Conservation (phyloP, 2,113 vertebrate genomes). For the Labrus mixtus region DNA sequence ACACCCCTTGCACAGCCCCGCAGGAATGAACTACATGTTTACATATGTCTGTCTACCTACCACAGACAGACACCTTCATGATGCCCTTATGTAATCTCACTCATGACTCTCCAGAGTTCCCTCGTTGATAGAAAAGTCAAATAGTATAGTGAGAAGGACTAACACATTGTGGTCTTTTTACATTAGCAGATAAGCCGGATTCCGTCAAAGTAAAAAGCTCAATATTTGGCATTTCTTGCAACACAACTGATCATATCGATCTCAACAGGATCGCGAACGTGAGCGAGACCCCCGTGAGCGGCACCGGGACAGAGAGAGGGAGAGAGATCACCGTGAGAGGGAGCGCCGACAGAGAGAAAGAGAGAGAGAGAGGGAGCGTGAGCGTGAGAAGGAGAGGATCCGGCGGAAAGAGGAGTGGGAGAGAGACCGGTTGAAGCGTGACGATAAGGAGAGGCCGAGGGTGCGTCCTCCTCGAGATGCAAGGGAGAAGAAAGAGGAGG, state of each 20-base stretch:
- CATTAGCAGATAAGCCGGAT: background rate
- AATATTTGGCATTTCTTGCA: background rate
- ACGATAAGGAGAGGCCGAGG: conserved; percentile 92
- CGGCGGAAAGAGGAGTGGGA: conserved; percentile 93
- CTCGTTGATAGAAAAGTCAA: background rate
- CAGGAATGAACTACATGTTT: too few relatives aligned
- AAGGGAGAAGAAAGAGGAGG: conserved; percentile 94
- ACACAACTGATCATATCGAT: background rate
- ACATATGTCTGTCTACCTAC: too few relatives aligned
- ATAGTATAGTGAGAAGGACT: background rate
- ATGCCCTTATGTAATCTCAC: too few relatives aligned
- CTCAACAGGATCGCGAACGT: conserved; percentile 87
- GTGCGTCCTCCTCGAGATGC: conserved; percentile 89
- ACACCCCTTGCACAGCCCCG: too few relatives aligned
- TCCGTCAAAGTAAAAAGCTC: background rate
- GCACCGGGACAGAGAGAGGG: conserved; percentile 86
- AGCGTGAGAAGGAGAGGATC: conserved; percentile 91
- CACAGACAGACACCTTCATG: too few relatives aligned
- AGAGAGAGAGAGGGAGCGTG: conserved; percentile 89
- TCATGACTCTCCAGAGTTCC: too few relatives aligned
- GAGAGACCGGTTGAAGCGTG: conserved; percentile 88
- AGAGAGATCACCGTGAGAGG: conserved; percentile 86
- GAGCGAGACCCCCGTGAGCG: conserved; percentile 83
- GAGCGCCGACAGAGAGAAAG: conserved; percentile 89
- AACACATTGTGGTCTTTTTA: background rate